Percentiles rank a stretch among this genome's conserved stretches.
Conservation (phyloP, 2,797 vertebrate genomes). For the Sebastes minor region DNA sequence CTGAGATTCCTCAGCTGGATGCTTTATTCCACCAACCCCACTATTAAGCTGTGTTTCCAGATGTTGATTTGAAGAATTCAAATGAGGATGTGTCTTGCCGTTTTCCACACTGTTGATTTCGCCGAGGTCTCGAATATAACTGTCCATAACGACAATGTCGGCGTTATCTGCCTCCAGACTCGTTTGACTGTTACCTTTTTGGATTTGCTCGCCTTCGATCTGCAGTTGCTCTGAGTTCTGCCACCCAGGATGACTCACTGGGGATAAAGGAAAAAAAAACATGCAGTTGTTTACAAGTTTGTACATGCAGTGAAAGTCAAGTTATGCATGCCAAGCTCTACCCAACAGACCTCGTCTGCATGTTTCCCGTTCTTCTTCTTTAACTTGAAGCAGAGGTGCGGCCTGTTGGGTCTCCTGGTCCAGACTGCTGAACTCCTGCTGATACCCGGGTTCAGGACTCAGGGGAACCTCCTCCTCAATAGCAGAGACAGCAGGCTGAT, state of each 20-base stretch:
- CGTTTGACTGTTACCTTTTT: background rate
- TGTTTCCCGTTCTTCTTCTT: background rate
- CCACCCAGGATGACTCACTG: slow-evolving; percentile 5
- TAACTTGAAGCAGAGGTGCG: background rate
- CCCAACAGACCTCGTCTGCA: background rate
- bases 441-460: background rate
- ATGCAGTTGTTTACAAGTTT: slow-evolving; percentile 1
- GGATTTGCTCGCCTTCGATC: background rate
- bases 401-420: background rate
- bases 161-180: background rate
- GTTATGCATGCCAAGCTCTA: background rate
- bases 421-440: background rate
- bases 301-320: background rate
- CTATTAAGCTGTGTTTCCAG: background rate
- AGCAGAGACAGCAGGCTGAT: background rate
- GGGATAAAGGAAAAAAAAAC: background rate
- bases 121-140: background rate
- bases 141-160: background rate
- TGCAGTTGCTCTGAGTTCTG: background rate
- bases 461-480: background rate
- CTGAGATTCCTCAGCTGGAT: background rate
- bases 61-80: background rate
- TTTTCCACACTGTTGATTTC: slow-evolving; percentile 1
- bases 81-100: background rate
- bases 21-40: background rate